Conservation (phyloP, 2,797 vertebrate genomes). For the Pipistrellus pygmaeus region DNA sequence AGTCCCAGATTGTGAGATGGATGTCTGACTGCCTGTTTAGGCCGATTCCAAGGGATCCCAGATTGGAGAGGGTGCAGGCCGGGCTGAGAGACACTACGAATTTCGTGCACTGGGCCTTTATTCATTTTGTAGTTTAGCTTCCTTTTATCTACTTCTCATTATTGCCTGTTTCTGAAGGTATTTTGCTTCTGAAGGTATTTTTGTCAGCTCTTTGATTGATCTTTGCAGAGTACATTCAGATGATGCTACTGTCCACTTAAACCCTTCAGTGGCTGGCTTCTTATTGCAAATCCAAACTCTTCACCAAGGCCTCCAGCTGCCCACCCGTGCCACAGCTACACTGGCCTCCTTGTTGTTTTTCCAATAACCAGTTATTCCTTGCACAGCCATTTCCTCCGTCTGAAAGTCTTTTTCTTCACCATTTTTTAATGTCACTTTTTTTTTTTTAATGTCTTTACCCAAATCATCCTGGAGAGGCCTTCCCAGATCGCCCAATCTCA, state of each 20-base stretch:
- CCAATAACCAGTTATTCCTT: neutral
- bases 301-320: neutral
- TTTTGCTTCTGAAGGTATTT: neutral
- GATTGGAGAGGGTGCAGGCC: too few species aligned
- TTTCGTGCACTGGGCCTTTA: neutral
- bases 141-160: neutral
- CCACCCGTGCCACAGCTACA: neutral
- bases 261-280: constrained; percentile 4
- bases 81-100: too few species aligned
- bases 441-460: neutral
- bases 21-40: too few species aligned
- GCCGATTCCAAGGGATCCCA: too few species aligned
- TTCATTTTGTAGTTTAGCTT: neutral
- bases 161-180: constrained; percentile 12
- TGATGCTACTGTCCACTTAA: neutral
- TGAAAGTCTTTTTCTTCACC: constrained; percentile 29
- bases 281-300: neutral
- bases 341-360: neutral
- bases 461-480: neutral
- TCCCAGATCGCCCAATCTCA: neutral
- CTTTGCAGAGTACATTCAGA: constrained; percentile 17
- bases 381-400: neutral
- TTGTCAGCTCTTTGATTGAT: constrained; percentile 1
- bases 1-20: too few species aligned
- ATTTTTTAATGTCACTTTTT: neutral